Base-by-base conservation (phyloP, 2,113 vertebrate genomes). In the Actenoides lindsayi region DNA sequence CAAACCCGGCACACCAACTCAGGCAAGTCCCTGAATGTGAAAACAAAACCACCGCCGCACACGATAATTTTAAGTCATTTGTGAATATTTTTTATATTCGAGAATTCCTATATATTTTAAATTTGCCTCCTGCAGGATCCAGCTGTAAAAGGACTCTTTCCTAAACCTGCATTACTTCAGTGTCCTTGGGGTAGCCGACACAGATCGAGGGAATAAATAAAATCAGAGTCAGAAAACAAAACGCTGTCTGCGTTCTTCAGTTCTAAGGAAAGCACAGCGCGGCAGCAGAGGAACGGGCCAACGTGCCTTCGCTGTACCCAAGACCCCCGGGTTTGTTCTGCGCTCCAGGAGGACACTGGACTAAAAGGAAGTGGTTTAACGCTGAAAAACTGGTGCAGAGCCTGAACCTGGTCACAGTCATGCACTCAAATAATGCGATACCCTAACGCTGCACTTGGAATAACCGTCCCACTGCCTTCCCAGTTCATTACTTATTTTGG, bases 381-480 rank as follows among this genome's bases (percentile, higher is more conserved):
- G 0, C 48, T 2, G 28, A 64, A 51, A 73, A 95, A 50, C 25
- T 13, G 0, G 7, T 1, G 81, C 6, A 46, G 83, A 95, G 78
- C 80, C 77, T 10, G 16, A 76, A 8, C 13, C 92, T 13, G 91
- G 96, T 96, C 94, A 94, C 95, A 94, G 86, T 87, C 30, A 2
- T 92, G 96, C 94, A 57, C 96, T 89, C 94, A 84, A 89, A 95
- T 94, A 96, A 95, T 92, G 88, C 71, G 2, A 69, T 18, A 39
- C 37, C 30, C 65, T n/a, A 71, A 18, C 23, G 17, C 68, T 7
- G 56, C 4, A 2, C 74, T 44, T 67, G 84, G 76, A 95, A 44
- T 25, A 60, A 48, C 70, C 53, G 17, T 69, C 89, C 53, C 2
- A 7, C 83, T 48, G 83, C 90, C 64, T 73, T 79, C 94, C 95